Conservation (phyloP, 2,113 vertebrate genomes). For the Halcyon malimbica region DNA sequence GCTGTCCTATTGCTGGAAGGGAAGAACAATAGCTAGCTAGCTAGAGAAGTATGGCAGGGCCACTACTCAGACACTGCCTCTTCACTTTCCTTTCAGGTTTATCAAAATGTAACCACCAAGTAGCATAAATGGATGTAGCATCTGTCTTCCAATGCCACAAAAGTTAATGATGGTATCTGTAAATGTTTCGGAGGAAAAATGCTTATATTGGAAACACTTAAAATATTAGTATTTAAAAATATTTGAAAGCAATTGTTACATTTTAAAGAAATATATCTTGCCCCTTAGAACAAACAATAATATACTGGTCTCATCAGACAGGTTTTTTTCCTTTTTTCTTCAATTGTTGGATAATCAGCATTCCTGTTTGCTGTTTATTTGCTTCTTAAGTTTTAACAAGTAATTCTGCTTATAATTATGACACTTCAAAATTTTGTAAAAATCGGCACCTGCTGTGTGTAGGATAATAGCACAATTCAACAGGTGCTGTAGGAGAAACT, state of each 20-base stretch:
- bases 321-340: not conserved
- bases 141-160: not conserved
- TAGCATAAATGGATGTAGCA: not conserved
- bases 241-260: not conserved
- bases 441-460: conserved; percentile 66
- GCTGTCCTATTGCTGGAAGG: not conserved
- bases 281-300: not conserved
- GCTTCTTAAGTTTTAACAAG: conserved; percentile 69
- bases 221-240: not conserved
- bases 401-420: conserved; percentile 74
- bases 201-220: not conserved
- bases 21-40: not conserved
- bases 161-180: not conserved
- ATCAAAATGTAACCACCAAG: not conserved
- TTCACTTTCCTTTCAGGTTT: not conserved
- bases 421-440: conserved; percentile 62
- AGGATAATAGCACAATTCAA: conserved; percentile 72
- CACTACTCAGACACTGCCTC: not conserved
- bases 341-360: conserved; percentile 67
- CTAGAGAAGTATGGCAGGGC: not conserved
- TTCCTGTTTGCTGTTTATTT: conserved; percentile 75
- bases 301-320: not conserved
- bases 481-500: conserved; percentile 54
- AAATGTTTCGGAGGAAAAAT: not conserved
- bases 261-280: not conserved